Evolutionary conservation across 2,888 invertebrate genomes (phyloP), one percentile per base, ranked within the genome.

Genomic region (Chymomyza fuscimana): DNA sequence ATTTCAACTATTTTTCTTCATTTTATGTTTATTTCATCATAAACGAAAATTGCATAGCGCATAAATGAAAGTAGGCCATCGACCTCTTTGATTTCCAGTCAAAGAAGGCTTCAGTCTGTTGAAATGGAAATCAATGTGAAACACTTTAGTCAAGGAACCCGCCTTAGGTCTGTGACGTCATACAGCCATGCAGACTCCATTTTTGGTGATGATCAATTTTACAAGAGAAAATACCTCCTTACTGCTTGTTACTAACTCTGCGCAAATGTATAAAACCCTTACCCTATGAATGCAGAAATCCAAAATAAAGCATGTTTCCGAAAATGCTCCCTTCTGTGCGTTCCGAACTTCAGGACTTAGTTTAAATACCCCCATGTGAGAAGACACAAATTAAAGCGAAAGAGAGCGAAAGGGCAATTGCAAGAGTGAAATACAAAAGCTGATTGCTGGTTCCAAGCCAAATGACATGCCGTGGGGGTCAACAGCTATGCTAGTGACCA

Each of bases 361-460:
- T 12, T 46, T 32, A 32, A 46, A 46, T 46, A 46, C 40, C 40
- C 40, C 40, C 40, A 0, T 46, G 40, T 46, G 40, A 46, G 40
- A 46, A 46, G 12, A 46, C 2, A 46, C 40, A 46, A 16, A n/a
- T 32, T 19, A 25, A 16, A 59, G 40, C 56, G 54, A 52, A 5
- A 51, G 36, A 15, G 19, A 25, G 12, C 12, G 12, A 9, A 25
- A 51, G 59, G 16, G 50, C 12, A 56, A 12, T 50, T 4, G 25
- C 50, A 25, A 61, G 62, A 65, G 69, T 81, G 70, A 86, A 58
- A 77, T 76, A 77, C 74, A 82, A 81, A 84, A 86, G 87, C 83
- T 88, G 87, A 84, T 84, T 88, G 82, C 87, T 86, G 75, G 87
- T 85, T 78, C 73, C 81, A 74, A 69, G 65, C 81, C 76, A 78